Evolutionary conservation across 2,888 invertebrate species (phyloP).

Genomic region (Muschampia plurimacula): DNA sequence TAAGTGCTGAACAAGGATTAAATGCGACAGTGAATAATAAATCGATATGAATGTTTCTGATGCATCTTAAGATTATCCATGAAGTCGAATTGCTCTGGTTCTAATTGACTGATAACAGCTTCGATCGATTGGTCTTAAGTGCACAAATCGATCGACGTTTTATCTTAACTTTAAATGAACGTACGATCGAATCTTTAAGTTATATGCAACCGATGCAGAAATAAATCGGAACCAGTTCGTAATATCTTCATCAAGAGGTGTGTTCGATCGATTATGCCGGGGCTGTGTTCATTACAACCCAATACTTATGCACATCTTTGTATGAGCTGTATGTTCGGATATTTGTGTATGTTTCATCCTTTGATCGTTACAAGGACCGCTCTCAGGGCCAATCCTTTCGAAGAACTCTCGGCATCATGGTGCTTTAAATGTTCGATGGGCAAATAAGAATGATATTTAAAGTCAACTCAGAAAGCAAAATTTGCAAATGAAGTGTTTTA

Average conservation of each 20-base stretch:
- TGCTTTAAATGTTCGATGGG: slow-evolving; percentile 5
- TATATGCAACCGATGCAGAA: slow-evolving; percentile 57
- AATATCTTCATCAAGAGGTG: slow-evolving; percentile 83
- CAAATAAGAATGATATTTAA: slow-evolving; percentile 13
- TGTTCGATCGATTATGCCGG: slow-evolving; percentile 78
- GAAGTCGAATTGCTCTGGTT: slow-evolving; percentile 28
- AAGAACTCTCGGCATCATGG: slow-evolving; percentile 14
- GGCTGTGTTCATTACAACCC: slow-evolving; percentile 57
- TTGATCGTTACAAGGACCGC: slow-evolving; percentile 37
- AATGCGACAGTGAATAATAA: background rate
- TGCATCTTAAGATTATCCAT: slow-evolving; percentile 5
- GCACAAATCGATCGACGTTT: slow-evolving; percentile 36
- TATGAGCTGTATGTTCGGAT: slow-evolving; percentile 1
- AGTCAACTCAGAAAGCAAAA: background rate
- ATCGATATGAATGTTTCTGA: background rate
- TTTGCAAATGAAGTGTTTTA: background rate
- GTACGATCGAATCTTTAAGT: slow-evolving; percentile 41
- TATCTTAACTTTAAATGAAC: slow-evolving; percentile 38
- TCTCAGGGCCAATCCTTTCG: slow-evolving; percentile 23
- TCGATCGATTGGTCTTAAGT: slow-evolving; percentile 33
- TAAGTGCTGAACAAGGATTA: background rate
- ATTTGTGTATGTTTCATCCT: slow-evolving; percentile 16
- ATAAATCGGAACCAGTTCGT: slow-evolving; percentile 72
- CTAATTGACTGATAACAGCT: slow-evolving; percentile 39
- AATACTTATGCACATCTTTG: slow-evolving; percentile 26